Evolutionary conservation across 2,113 vertebrate species (phyloP), one percentile per base, ranked within the genome.

Genomic region (Bubo blakistoni): DNA sequence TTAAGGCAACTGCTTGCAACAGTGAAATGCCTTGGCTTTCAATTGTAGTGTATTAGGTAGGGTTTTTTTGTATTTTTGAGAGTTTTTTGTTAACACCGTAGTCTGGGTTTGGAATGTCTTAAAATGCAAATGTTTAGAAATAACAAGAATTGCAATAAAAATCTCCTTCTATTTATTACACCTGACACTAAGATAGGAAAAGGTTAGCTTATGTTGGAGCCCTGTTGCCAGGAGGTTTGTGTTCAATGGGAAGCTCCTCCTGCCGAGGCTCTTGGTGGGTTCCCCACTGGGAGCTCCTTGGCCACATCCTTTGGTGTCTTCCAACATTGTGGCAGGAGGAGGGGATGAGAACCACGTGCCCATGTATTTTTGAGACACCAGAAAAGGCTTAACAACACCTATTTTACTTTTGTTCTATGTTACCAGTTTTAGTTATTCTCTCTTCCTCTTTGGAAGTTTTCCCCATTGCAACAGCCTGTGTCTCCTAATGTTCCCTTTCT

Each of bases 181-280:
- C 9, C 16, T 76, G 67, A 16, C 21, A 52, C 10, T 42, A 61
- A 29, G 30, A 73, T 1, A 81, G 16, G 34, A 69, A 40, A 85
- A 49, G 6, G 0, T 38, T 27, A 67, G 29, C 8, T 54, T 9
- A 11, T 36, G 8, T 61, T 54, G 40, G 38, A 73, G 46, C 36
- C 10, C 49, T 84, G 0, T 3, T 62, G 46, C 19, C 4, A 6
- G 7, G 27, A 85, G 19, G 32, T 66, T 71, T 70, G 36, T 1
- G 2, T 21, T 81, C 70, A 42, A 25, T 3, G 24, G 13, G 34
- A 86, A 69, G 54, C 49, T 90, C 42, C 51, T 86, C 32, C 34
- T 20, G 65, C 17, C 0, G 0, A 83, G 18, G 40, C 4, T 82
- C 15, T 86, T 0, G 0, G 25, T 32, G 19, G 12, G 16, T n/a